phyloP scores from a whole-genome alignment of 2,888 invertebrate genomes.

The Saturnia pavonia region DNA sequence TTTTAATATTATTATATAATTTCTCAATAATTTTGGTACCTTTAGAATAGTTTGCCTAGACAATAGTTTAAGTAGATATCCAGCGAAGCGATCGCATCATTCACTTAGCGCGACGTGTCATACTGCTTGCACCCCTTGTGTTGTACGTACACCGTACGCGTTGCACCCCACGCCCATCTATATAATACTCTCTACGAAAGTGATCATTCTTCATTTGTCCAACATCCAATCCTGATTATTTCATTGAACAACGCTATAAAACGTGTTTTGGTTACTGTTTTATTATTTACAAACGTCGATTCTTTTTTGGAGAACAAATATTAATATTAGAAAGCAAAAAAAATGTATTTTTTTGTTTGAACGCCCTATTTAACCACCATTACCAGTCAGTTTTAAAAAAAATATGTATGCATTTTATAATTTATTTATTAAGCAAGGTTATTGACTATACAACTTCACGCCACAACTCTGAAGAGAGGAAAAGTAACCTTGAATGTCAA shows the following conservation, averaged over 20 bases:
- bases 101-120: conserved; percentile 74
- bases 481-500: too few relatives aligned
- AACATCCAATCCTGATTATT: conserved; percentile 54
- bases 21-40: not conserved
- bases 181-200: conserved; percentile 31
- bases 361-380: too few relatives aligned
- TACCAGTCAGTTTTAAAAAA: too few relatives aligned
- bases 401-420: too few relatives aligned
- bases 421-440: too few relatives aligned
- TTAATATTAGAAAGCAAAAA: too few relatives aligned
- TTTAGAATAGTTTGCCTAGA: not conserved
- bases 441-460: too few relatives aligned
- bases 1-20: not conserved
- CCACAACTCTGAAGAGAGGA: too few relatives aligned
- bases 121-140: conserved; percentile 47
- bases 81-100: conserved; percentile 49
- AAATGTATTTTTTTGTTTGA: too few relatives aligned
- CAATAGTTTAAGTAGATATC: not conserved
- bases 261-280: not conserved
- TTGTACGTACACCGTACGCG: conserved; percentile 21
- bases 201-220: conserved; percentile 79
- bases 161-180: conserved; percentile 30
- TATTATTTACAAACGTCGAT: not conserved
- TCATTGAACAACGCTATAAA: conserved; percentile 24
- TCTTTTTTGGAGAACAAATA: not conserved